Evolutionary conservation across 2,797 vertebrate species (phyloP), one percentile per base, ranked within the genome.

Genomic region (Crenichthys baileyi): DNA sequence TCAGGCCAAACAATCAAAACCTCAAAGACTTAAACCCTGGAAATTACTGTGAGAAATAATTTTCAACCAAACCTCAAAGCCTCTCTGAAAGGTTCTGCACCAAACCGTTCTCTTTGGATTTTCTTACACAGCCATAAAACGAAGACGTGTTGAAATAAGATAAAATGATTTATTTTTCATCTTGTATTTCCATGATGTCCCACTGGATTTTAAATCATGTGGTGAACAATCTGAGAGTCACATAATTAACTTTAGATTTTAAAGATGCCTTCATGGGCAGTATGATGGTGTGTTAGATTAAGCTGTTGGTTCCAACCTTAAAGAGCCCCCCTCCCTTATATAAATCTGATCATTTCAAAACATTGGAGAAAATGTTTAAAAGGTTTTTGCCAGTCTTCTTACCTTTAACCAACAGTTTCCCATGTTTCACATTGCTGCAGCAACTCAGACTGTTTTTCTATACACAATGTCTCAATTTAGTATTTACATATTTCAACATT

Each of bases 1-100:
- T 82, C 71, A 81, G 68, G 74, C 82, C 63, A 85, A 90, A 90
- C 88, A 92, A 94, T 91, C 76, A 76, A 13, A 22, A 91, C 92
- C 91, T 94, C 90, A 92, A 93, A 93, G 88, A 65, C 81, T 81
- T 41, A 72, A 68, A 55, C 71, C 85, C 80, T 81, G 77, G 76
- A 80, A 85, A 81, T 8, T 7, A 58, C 79, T 77, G 84, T 79
- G 72, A 81, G 80, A 79, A 85, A 75, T 84, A 0, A 60, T 87
- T 89, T 87, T 70, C 51, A 75, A 72, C 55, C 78, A 78, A 83
- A 90, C 79, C 83, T 91, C 77, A 88, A 85, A 89, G 91, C 91
- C 58, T 82, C 60, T 73, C 51, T 74, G 46, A 77, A 68, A 89
- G 75, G 60, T 76, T 87, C 48, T 26, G 36, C 7, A 63, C 61